Evolutionary conservation across 2,113 vertebrate species (phyloP).

Genomic region (Salvelinus alpinus): DNA sequence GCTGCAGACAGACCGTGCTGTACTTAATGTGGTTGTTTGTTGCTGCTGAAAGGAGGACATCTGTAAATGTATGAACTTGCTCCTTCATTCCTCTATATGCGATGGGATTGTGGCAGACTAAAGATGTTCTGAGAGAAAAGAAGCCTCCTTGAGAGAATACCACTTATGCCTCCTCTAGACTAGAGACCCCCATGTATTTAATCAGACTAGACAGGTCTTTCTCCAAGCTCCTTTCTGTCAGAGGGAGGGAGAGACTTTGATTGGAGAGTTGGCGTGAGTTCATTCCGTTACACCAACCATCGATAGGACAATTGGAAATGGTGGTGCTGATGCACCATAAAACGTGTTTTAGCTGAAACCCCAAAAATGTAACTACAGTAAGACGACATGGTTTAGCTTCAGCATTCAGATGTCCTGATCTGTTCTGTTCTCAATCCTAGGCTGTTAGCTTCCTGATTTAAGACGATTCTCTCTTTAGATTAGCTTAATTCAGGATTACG

Average conservation of each 20-base stretch:
- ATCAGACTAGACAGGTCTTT: constrained; percentile 26
- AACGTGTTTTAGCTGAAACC: constrained; percentile 61
- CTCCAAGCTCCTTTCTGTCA: constrained; percentile 31
- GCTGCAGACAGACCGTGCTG: constrained; percentile 59
- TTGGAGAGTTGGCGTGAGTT: constrained; percentile 17
- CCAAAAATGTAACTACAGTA: constrained; percentile 56
- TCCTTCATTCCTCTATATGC: constrained; percentile 45
- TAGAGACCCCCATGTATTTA: constrained; percentile 11
- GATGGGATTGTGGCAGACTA: constrained; percentile 72
- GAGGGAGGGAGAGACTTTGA: constrained; percentile 14
- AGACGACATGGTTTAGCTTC: constrained; percentile 52
- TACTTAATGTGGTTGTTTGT: constrained; percentile 51
- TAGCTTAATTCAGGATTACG: constrained; percentile 43
- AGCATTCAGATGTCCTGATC: constrained; percentile 38
- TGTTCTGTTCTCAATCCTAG: constrained; percentile 12
- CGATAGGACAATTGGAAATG: constrained; percentile 46
- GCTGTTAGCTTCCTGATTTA: not conserved
- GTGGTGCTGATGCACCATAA: constrained; percentile 41
- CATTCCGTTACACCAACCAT: constrained; percentile 11
- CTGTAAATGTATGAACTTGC: constrained; percentile 11
- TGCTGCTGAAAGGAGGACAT: constrained; percentile 49
- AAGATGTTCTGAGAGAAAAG: constrained; percentile 53
- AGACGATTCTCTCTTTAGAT: constrained; percentile 27
- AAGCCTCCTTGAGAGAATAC: constrained; percentile 40
- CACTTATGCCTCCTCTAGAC: constrained; percentile 47